Evolutionary conservation across 92 coral and sea anemone genomes (phyloP).

Genomic region (Anthopleura xanthogrammica): DNA sequence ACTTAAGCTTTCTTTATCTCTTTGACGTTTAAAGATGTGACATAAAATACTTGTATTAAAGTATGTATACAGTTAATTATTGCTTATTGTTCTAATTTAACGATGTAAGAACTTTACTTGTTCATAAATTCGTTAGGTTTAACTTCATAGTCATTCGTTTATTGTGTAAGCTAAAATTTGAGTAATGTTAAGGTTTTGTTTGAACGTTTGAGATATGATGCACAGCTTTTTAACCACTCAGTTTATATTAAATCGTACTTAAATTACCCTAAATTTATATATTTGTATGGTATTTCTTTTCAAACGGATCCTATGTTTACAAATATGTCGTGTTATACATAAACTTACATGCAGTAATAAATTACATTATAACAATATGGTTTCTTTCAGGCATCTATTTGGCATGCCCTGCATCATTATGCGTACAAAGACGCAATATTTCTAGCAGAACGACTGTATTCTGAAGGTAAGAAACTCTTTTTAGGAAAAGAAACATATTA

Average conservation of each 20-base stretch:
- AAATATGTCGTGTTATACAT: background rate
- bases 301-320: background rate
- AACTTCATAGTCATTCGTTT: background rate
- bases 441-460: conserved; percentile 92
- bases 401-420: conserved; percentile 98
- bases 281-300: background rate
- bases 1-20: background rate
- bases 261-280: background rate
- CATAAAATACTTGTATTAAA: background rate
- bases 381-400: conserved; percentile 82
- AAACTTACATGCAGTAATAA: too few species aligned
- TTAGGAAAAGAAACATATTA: background rate
- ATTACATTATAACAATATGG: too few species aligned
- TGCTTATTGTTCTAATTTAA: background rate
- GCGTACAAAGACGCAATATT: conserved; percentile 92
- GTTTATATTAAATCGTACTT: too few species aligned
- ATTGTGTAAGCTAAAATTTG: background rate
- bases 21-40: background rate
- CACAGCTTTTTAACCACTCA: too few species aligned
- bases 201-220: background rate
- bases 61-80: background rate
- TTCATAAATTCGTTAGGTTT: background rate
- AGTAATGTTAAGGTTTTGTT: background rate
- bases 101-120: background rate
- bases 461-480: conserved; percentile 71